Conservation (phyloP, 2,797 vertebrate genomes). For the Microcaecilia unicolor region DNA sequence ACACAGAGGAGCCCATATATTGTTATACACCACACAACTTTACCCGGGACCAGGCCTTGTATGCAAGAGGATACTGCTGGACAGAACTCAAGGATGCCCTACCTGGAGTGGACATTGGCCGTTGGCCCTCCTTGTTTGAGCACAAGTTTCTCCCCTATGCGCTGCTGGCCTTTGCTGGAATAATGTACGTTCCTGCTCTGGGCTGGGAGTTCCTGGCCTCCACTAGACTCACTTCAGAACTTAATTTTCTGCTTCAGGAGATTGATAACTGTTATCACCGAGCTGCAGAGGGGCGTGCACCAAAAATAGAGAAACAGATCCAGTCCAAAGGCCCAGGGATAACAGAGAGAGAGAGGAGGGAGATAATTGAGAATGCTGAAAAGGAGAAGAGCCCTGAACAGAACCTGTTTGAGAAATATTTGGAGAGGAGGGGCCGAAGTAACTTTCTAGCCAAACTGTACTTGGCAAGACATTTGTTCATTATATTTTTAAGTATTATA, state of each 20-base stretch:
- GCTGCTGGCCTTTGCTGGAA: constrained; percentile 90
- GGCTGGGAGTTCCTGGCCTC: constrained; percentile 97
- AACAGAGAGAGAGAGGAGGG: constrained; percentile 83
- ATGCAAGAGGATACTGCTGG: constrained; percentile 98
- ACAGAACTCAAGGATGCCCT: constrained; percentile 92
- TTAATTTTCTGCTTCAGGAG: constrained; percentile 98
- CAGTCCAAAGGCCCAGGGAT: constrained; percentile 97
- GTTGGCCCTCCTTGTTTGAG: constrained; percentile 89
- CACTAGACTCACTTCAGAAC: constrained; percentile 93
- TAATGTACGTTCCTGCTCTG: constrained; percentile 95
- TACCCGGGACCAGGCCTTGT: constrained; percentile 97
- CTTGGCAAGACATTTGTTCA: constrained; percentile 83
- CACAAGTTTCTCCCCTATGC: constrained; percentile 98
- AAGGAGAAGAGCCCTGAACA: constrained; percentile 98
- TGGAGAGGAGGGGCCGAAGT: constrained; percentile 90
- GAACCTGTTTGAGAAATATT: constrained; percentile 96
- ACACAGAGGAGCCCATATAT: constrained; percentile 97
- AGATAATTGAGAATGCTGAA: constrained; percentile 97
- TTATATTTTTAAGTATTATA: constrained; percentile 92
- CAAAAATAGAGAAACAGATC: constrained; percentile 99
- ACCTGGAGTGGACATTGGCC: constrained; percentile 77
- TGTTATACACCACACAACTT: constrained; percentile 99
- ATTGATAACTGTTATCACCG: constrained; percentile 98
- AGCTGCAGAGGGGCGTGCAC: constrained; percentile 90
- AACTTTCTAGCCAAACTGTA: constrained; percentile 96